Percentiles rank a stretch among this genome's conserved stretches.
Evolutionary conservation across 2,113 vertebrate species (phyloP).

Genomic region (Eulemur rufifrons): DNA sequence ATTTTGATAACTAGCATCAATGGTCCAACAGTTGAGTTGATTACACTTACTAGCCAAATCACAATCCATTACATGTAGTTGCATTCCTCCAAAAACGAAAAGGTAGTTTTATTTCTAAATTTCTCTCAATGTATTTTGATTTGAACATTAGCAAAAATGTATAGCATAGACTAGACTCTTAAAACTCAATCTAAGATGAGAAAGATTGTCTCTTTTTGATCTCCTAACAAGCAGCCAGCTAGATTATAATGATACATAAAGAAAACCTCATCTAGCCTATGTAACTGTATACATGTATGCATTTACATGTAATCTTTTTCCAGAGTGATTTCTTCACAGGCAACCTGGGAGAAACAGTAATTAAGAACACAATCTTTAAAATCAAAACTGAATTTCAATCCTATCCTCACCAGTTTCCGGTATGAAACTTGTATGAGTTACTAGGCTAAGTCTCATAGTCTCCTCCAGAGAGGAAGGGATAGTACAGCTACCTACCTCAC

Average conservation of each 20-base stretch:
- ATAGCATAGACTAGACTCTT: neutral
- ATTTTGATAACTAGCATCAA: neutral
- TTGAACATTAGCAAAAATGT: conserved; percentile 28
- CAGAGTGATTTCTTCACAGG: neutral
- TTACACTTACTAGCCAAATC: neutral
- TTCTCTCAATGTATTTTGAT: neutral
- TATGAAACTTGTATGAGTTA: neutral
- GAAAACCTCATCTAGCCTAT: neutral
- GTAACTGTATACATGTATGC: neutral
- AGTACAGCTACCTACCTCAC: neutral
- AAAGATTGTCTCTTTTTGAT: neutral
- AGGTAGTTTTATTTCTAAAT: neutral
- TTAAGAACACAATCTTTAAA: neutral
- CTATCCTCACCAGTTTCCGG: neutral
- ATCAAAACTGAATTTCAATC: neutral
- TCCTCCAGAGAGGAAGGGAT: neutral
- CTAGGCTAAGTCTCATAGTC: neutral
- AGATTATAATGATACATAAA: conserved; percentile 5
- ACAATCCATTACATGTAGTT: neutral
- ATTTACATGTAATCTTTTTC: neutral
- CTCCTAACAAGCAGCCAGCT: neutral
- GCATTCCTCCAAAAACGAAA: neutral
- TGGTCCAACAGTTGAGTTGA: neutral
- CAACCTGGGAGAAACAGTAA: neutral
- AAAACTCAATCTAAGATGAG: neutral